Evolutionary conservation across 30 jellyfish, hydroid and myxozoan genomes (phyloP).

Genomic region (Aurelia coerulea): DNA sequence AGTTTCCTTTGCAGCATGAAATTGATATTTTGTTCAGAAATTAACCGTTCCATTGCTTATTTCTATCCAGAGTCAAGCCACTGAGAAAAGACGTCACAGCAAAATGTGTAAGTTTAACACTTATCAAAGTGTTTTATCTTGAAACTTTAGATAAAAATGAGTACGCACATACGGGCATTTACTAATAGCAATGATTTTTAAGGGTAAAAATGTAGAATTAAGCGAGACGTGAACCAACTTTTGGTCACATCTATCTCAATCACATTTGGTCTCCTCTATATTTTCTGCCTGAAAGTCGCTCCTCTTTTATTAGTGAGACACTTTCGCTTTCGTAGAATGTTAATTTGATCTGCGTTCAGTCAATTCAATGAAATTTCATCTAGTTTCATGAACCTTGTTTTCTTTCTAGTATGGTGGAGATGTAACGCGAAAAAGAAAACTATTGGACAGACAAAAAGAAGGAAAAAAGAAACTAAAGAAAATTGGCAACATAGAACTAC

Average conservation of each 20-base stretch:
- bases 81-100: constrained; percentile 93
- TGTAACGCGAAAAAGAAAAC: constrained; percentile 91
- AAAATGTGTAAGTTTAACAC: constrained; percentile 79
- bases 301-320: no score
- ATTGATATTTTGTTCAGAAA: no score
- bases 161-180: no score
- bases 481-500: constrained; percentile 94
- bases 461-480: constrained; percentile 90
- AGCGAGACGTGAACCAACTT: no score
- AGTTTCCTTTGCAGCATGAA: background rate
- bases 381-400: background rate
- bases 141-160: background rate
- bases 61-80: constrained; percentile 74
- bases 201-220: no score
- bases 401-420: constrained; percentile 95
- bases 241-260: no score
- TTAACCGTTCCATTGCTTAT: background rate
- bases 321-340: no score
- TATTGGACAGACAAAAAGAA: constrained; percentile 90
- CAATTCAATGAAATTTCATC: background rate
- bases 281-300: no score
- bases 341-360: no score
- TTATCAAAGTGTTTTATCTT: no score
- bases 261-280: no score
- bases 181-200: no score